Percentiles rank a stretch among this genome's conserved stretches.
Evolutionary conservation across 1,140 invertebrate species (phyloP).

Genomic region (Ditylenchus dipsaci): DNA sequence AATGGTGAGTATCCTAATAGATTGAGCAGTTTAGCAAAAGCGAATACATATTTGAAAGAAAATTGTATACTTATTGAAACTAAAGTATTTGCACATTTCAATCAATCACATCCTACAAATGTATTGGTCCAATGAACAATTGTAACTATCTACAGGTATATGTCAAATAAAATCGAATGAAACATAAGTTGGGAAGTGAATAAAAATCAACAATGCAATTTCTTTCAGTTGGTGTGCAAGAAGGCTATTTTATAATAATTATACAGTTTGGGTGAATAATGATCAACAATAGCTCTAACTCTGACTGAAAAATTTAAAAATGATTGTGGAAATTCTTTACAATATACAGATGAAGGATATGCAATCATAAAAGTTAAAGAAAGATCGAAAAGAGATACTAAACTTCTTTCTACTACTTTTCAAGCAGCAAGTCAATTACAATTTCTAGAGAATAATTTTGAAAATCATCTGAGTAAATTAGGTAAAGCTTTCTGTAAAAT

Average conservation of each 20-base stretch:
- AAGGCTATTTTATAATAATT: conserved; percentile 9
- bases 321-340: conserved; percentile 21
- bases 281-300: conserved; percentile 22
- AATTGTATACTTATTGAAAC: conserved; percentile 33
- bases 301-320: conserved; percentile 9
- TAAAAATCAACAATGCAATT: conserved; percentile 16
- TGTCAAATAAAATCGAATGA: conserved; percentile 34
- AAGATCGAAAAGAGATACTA: conserved; percentile 32
- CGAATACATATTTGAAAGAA: conserved; percentile 28
- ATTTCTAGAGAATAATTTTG: conserved; percentile 24
- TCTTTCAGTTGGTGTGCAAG: conserved; percentile 13
- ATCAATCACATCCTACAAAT: conserved; percentile 24
- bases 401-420: conserved; percentile 9
- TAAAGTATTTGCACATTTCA: conserved; percentile 29
- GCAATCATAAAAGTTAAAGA: conserved; percentile 22
- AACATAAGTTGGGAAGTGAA: conserved; percentile 32
- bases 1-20: conserved; percentile 25
- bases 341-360: conserved; percentile 31
- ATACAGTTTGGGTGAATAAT: conserved; percentile 5
- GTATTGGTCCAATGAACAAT: conserved; percentile 18
- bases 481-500: conserved; percentile 30
- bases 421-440: conserved; percentile 16
- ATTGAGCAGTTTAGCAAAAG: conserved; percentile 32
- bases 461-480: conserved; percentile 28
- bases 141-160: conserved; percentile 29